These are phyloP conservation scores for Watsonalla cultraria DNA, from an alignment of 2,888 invertebrate genomes.

Conservation along the genomic window DNA sequence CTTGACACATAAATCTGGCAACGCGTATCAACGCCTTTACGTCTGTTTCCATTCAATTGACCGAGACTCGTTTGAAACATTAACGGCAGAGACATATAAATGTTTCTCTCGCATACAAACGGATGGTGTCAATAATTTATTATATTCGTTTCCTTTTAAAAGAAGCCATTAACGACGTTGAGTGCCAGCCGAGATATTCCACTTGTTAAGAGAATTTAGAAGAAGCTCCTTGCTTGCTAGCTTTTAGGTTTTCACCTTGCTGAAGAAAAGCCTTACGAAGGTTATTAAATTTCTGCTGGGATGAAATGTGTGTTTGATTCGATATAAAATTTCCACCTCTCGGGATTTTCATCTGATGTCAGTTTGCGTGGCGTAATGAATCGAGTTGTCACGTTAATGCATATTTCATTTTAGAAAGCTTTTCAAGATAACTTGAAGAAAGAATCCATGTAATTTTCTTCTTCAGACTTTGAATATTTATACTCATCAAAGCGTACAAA, in stretches of 20 bases:
- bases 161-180: conserved; percentile 61
- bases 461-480: no score
- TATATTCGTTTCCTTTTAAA: conserved; percentile 69
- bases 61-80: conserved; percentile 26
- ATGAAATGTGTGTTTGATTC: conserved; percentile 33
- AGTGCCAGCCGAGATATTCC: conserved; percentile 60
- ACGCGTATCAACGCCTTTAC: conserved; percentile 46
- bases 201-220: conserved; percentile 45
- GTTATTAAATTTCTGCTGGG: conserved; percentile 41
- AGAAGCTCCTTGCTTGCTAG: conserved; percentile 43
- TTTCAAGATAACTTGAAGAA: no score
- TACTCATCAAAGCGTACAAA: no score
- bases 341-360: conserved; percentile 14
- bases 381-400: no score
- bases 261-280: conserved; percentile 43
- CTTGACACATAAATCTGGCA: conserved; percentile 23
- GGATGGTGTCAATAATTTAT: conserved; percentile 70
- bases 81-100: conserved; percentile 48
- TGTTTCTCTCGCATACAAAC: conserved; percentile 50
- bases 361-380: no score
- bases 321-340: conserved; percentile 27
- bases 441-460: no score
- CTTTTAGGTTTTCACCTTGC: conserved; percentile 49
- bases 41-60: conserved; percentile 57
- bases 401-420: no score